A percentile compares a stretch with the other conserved stretches of the same genome.
Evolutionary conservation across 2,888 invertebrate genomes (phyloP).

Genomic region (Archips xylosteana): DNA sequence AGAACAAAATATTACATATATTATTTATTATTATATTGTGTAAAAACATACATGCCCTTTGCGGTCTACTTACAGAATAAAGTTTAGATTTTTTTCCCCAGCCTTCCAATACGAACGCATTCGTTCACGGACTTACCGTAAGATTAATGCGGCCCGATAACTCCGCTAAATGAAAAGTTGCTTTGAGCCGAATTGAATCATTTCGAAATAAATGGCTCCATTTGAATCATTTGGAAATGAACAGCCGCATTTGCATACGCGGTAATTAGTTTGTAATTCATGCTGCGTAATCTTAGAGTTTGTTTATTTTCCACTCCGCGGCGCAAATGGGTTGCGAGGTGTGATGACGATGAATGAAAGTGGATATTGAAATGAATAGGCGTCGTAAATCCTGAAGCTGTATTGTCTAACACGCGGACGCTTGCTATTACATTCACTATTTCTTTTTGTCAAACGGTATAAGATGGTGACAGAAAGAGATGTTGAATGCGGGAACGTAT

Average conservation of each 20-base stretch:
- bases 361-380: slow-evolving; percentile 21
- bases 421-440: too few species aligned
- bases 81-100: background rate
- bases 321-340: slow-evolving; percentile 37
- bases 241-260: slow-evolving; percentile 76
- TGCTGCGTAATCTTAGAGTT: slow-evolving; percentile 45
- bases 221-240: slow-evolving; percentile 65
- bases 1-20: too few species aligned
- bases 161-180: slow-evolving; percentile 71
- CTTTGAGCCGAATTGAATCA: slow-evolving; percentile 73
- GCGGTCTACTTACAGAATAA: too few species aligned
- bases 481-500: too few species aligned
- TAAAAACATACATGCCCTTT: too few species aligned
- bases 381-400: background rate
- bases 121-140: slow-evolving; percentile 53
- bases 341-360: slow-evolving; percentile 8
- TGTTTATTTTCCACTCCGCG: slow-evolving; percentile 64
- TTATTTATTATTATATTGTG: too few species aligned
- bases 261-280: slow-evolving; percentile 75
- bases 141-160: slow-evolving; percentile 69
- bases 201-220: slow-evolving; percentile 73
- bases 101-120: slow-evolving; percentile 47
- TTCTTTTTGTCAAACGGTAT: too few species aligned
- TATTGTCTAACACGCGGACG: too few species aligned
- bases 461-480: too few species aligned